Evolutionary conservation across 1,140 invertebrate species (phyloP), one percentile per base, ranked within the genome.

Genomic region (Nasonia vitripennis): DNA sequence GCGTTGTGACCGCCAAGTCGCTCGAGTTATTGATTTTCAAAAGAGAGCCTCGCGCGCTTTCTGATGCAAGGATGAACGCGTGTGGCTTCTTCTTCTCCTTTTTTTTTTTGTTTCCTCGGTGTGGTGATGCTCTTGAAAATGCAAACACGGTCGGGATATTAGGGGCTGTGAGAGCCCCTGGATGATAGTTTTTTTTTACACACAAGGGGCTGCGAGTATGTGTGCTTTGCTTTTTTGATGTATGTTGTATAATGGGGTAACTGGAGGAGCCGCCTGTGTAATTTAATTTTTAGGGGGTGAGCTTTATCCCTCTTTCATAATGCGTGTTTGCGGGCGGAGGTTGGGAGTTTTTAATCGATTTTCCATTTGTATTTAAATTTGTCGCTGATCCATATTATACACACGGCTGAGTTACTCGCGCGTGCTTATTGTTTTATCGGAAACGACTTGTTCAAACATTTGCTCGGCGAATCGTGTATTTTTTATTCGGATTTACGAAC

Each of bases 1-100:
- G 27, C 27, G 41, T 17, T 31, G 75, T 78, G 75, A 55, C 75
- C 48, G 75, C 75, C 27, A 27, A 78, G 6, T 41, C 27, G 27
- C 48, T 51, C 75, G 62, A 79, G 45, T 73, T 86, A 89, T 89
- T 87, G 88, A 88, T 88, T 87, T 87, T 86, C 85, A 67, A 88
- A 87, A 86, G 80, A 70, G 27, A 27, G 27, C 27, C 27, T 9
- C 73, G n/a, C 34, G 45, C 48, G 31, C 48, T 17, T 31, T 11
- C 31, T 48, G 67, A n/a, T 34, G 37, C 23, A 62, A 71, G 27
- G 68, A 31, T 45, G 45, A 37, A n/a, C 67, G 81, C n/a, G 62
- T 11, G 37, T 45, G 48, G 62, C 70, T 71, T 34, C 34, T 73
- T 41, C 17, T 27, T 81, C 34, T 73, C 62, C 17, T 27, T 81